Base-by-base conservation (phyloP, 2,888 invertebrate species). In the Drosophila borborema region DNA sequence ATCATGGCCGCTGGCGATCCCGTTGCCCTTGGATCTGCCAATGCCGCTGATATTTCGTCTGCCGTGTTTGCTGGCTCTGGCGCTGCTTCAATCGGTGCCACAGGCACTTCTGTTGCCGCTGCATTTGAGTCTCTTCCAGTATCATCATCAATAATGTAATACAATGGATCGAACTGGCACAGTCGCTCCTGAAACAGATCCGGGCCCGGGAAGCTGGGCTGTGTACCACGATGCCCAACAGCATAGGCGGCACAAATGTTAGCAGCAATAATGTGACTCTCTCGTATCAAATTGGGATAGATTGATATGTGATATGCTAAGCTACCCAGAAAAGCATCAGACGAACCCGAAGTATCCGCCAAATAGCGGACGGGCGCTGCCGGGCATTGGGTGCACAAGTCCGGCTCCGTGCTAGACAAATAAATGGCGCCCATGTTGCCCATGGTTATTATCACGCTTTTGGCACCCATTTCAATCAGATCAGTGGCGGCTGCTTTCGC, bases 311-410 rank as follows among this genome's bases (percentile, higher is more conserved):
- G 96, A 90, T 95, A 97, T 1, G 97, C 98, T 72, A 99, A 93
- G 8, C 97, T 96, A 20, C 99, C 99, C 72, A 99, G 95, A 94
- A 99, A 99, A 20, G 98, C 97, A 94, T 99, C 99, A 0, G 54
- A 49, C 59, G 99, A 99, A 28, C 99, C 99, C 0, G 98, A 97
- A 18, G 97, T 97, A 92, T 99, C 99, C 0, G 98, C 94, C 55
- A 97, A 95, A 62, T 94, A 94, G 0, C 86, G 75, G 2, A 98
- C 96, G 88, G 93, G 92, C n/a, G 94, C 94, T 61, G 96, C 94
- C 3, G 94, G 91, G 43, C 97, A 94, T 91, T 96, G 95, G 60
- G 94, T 91, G 62, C 94, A 93, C 28, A 92, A 91, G 51, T 92
- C 92, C 0, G 43, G 68, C 34, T 94, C 91, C 20, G 91, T 83